Percentiles rank a stretch among this genome's conserved stretches.
Conservation (phyloP, 2,888 invertebrate species). For the Campoplex nolae region DNA sequence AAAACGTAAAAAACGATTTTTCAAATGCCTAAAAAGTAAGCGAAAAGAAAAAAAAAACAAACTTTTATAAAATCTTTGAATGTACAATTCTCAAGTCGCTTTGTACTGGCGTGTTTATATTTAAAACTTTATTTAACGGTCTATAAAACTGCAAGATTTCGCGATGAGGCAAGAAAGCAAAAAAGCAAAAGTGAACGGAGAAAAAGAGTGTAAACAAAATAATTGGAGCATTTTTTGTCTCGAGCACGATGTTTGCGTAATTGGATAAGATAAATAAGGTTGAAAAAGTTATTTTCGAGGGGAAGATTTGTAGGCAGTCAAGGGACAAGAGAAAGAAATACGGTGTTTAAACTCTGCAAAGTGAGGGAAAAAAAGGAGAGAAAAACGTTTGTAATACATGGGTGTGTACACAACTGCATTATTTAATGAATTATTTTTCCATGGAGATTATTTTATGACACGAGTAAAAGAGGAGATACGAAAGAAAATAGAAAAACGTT, state of each 20-base stretch:
- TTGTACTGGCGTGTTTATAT: too few species aligned
- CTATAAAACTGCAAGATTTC: neutral
- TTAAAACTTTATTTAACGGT: too few species aligned
- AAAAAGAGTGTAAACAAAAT: neutral
- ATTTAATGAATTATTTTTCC: neutral
- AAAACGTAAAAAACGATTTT: too few species aligned
- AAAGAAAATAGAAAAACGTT: conserved; percentile 2
- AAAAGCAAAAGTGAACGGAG: too few species aligned
- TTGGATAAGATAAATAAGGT: neutral
- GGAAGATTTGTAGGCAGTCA: neutral
- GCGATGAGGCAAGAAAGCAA: neutral
- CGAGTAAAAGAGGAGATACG: neutral
- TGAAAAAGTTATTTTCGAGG: neutral
- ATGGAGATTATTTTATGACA: neutral
- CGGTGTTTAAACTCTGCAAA: neutral
- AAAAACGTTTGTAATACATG: neutral
- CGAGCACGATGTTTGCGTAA: neutral
- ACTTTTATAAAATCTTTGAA: too few species aligned
- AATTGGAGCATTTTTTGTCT: conserved; percentile 15
- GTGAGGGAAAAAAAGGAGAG: neutral
- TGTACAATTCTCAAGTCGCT: too few species aligned
- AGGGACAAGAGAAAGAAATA: neutral
- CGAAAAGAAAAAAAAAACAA: too few species aligned
- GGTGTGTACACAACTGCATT: neutral
- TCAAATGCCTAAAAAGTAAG: too few species aligned